Evolutionary conservation across 2,113 vertebrate species (phyloP).

Genomic region (Planiliza haematocheilus): DNA sequence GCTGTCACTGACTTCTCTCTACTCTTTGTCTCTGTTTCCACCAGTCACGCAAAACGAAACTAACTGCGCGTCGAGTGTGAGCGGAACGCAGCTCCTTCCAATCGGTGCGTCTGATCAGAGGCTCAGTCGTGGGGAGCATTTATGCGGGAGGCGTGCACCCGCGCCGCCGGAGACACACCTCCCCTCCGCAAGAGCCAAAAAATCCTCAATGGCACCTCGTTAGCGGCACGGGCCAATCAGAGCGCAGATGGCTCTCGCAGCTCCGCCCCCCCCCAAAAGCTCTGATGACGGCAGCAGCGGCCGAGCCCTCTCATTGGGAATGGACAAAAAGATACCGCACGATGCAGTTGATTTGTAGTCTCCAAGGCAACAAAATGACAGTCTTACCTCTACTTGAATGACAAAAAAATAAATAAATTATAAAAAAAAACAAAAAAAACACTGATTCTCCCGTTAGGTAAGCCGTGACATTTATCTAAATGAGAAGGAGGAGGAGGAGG

Average conservation of each 20-base stretch:
- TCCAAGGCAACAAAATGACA: constrained; percentile 71
- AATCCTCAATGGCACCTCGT: constrained; percentile 78
- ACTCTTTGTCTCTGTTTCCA: background rate
- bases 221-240: constrained; percentile 71
- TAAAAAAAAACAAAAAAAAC: background rate
- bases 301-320: constrained; percentile 63
- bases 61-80: background rate
- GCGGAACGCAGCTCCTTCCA: background rate
- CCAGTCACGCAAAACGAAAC: constrained; percentile 33
- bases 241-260: constrained; percentile 30
- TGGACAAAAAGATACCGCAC: constrained; percentile 39
- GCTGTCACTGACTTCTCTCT: constrained; percentile 17
- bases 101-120: constrained; percentile 49
- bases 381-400: constrained; percentile 52
- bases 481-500: constrained; percentile 20
- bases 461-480: constrained; percentile 64
- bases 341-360: constrained; percentile 75
- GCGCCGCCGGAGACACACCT: constrained; percentile 62
- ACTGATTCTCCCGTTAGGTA: constrained; percentile 33
- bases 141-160: constrained; percentile 75
- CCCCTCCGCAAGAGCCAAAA: constrained; percentile 55
- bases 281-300: constrained; percentile 68
- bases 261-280: background rate
- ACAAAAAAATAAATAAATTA: too few species aligned
- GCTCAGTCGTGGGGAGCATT: constrained; percentile 50